Evolutionary conservation across 1,140 invertebrate species (phyloP).

Genomic region (Oppia nitens): DNA sequence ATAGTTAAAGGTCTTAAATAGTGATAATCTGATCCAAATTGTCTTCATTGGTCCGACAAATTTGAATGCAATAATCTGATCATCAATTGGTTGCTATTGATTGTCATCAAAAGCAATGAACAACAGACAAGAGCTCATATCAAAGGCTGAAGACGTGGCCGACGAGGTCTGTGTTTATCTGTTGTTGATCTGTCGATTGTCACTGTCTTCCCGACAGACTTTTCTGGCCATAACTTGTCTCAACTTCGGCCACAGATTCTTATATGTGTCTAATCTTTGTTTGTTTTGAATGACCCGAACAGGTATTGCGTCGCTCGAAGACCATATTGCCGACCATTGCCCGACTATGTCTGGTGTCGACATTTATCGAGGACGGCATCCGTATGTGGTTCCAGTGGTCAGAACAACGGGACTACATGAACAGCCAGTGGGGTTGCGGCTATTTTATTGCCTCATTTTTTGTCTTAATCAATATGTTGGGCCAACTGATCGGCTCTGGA

Average conservation of each 20-base stretch:
- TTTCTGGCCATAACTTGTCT: no score
- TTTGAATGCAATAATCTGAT: no score
- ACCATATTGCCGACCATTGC: slow-evolving; percentile 86
- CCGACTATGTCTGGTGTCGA: slow-evolving; percentile 90
- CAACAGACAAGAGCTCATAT: slow-evolving; percentile 70
- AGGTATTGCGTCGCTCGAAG: slow-evolving; percentile 84
- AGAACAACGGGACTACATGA: slow-evolving; percentile 95
- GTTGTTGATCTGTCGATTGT: no score
- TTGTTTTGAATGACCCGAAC: slow-evolving; percentile 21
- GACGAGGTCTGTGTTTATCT: slow-evolving; percentile 58
- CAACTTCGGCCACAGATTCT: not conserved
- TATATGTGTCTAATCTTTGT: slow-evolving; percentile 1
- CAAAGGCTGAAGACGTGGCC: slow-evolving; percentile 78
- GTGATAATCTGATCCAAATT: no score
- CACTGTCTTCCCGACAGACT: no score
- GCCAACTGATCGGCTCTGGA: slow-evolving; percentile 82
- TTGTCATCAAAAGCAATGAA: no score
- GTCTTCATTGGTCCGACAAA: no score
- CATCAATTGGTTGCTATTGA: no score
- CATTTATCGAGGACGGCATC: slow-evolving; percentile 96
- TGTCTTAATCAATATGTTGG: slow-evolving; percentile 79
- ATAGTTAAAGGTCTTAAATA: no score
- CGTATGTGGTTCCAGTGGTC: slow-evolving; percentile 99
- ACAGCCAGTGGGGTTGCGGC: slow-evolving; percentile 94
- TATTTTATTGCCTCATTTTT: slow-evolving; percentile 79